Conservation (phyloP, 2,888 invertebrate species). For the Hemistola chrysoprasaria region DNA sequence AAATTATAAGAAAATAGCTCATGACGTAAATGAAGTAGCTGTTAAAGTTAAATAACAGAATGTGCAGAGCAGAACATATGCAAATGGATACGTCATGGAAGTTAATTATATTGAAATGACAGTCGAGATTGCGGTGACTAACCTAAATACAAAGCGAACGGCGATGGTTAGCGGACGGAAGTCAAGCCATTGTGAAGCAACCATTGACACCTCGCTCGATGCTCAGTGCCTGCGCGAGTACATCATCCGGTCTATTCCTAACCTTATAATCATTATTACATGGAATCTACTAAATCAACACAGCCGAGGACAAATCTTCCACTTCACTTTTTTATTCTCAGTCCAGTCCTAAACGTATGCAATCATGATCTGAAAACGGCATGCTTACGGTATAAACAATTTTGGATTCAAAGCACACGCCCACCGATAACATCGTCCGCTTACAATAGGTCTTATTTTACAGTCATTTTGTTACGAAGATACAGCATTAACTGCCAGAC, state of each 20-base stretch:
- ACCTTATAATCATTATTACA: too few species aligned
- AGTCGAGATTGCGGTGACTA: slow-evolving; percentile 77
- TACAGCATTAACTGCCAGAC: slow-evolving; percentile 29
- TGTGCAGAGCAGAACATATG: slow-evolving; percentile 43
- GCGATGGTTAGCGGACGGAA: slow-evolving; percentile 66
- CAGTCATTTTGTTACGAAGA: slow-evolving; percentile 8
- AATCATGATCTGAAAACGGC: slow-evolving; percentile 16
- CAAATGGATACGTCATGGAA: slow-evolving; percentile 58
- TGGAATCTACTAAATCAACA: too few species aligned
- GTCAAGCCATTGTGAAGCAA: slow-evolving; percentile 75
- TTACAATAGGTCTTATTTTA: slow-evolving; percentile 23
- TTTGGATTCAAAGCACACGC: slow-evolving; percentile 36
- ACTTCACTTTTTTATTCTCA: slow-evolving; percentile 1
- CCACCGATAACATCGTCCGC: slow-evolving; percentile 29
- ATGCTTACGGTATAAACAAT: slow-evolving; percentile 25
- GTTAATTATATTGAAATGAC: slow-evolving; percentile 75
- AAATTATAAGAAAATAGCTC: too few species aligned
- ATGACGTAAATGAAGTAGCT: too few species aligned
- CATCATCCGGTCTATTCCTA: slow-evolving; percentile 76
- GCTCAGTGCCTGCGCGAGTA: slow-evolving; percentile 12
- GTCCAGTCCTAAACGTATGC: slow-evolving; percentile 6
- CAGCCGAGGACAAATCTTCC: neutral
- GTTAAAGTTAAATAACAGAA: slow-evolving; percentile 22
- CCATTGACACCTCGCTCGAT: slow-evolving; percentile 77
- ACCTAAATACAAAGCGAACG: slow-evolving; percentile 77